Percentiles rank a stretch among this genome's conserved stretches.
phyloP scores from a whole-genome alignment of 2,888 invertebrate genomes.

The Imbricaverruca yamaguchii region DNA sequence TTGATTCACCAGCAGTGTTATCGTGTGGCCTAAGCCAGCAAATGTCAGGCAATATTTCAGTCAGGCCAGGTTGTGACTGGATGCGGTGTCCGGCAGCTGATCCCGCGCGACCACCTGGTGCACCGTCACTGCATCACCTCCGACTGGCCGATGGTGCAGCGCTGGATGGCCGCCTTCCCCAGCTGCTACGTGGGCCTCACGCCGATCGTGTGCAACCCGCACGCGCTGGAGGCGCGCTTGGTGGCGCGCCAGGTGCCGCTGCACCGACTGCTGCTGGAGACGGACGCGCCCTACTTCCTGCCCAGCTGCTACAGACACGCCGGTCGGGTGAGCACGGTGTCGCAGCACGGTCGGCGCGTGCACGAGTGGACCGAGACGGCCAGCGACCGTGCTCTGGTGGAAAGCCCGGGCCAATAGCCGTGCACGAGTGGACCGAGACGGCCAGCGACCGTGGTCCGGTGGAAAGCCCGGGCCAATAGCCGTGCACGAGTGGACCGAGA shows the following conservation, averaged over 20 bases:
- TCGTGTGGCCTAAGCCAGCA: no score
- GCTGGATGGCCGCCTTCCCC: slow-evolving; percentile 43
- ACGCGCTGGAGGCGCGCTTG: slow-evolving; percentile 37
- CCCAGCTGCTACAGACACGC: slow-evolving; percentile 36
- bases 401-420: no score
- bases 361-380: no score
- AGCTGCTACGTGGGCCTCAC: slow-evolving; percentile 44
- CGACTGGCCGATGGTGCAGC: slow-evolving; percentile 38
- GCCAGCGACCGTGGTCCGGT: no score
- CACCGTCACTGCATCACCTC: slow-evolving; percentile 47
- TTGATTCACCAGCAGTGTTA: no score
- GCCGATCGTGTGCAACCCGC: slow-evolving; percentile 40
- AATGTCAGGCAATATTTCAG: no score
- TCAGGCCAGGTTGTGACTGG: slow-evolving; percentile 12
- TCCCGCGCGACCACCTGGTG: slow-evolving; percentile 41
- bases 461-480: no score
- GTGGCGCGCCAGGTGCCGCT: slow-evolving; percentile 42
- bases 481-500: no score
- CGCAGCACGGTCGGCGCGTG: no score
- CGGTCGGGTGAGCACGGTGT: background rate
- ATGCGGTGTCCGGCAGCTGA: slow-evolving; percentile 33
- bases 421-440: no score
- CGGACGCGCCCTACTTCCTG: slow-evolving; percentile 47
- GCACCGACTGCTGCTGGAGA: slow-evolving; percentile 44
- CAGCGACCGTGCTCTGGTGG: no score